phyloP scores from a whole-genome alignment of 2,113 vertebrate genomes.

The Grus americana region DNA sequence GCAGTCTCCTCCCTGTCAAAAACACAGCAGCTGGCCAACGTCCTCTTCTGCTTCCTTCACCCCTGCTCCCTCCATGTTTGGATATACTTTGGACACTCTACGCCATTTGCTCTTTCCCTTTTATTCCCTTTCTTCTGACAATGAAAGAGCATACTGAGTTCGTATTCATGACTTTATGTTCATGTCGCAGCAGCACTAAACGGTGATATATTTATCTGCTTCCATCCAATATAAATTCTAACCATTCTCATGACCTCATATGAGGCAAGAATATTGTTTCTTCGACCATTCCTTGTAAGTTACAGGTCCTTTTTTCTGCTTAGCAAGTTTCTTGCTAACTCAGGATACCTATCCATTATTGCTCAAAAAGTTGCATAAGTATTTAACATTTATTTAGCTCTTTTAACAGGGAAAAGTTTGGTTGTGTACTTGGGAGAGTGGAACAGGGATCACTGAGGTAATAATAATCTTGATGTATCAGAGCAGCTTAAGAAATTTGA shows the following conservation, averaged over 20 bases:
- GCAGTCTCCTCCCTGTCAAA: neutral
- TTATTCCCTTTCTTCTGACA: neutral
- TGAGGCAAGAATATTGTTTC: neutral
- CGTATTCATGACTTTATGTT: neutral
- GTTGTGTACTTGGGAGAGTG: neutral
- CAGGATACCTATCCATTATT: neutral
- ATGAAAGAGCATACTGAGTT: neutral
- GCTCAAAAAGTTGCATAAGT: neutral
- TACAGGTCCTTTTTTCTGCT: neutral
- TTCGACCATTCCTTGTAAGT: neutral
- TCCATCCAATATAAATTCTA: neutral
- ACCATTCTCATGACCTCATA: neutral
- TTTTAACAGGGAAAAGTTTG: neutral
- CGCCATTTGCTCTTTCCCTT: rapidly evolving
- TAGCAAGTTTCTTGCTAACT: neutral
- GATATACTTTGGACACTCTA: neutral
- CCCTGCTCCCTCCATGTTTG: neutral
- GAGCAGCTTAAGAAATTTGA: neutral
- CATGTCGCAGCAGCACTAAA: neutral
- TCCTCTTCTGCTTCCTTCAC: neutral
- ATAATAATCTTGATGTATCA: neutral
- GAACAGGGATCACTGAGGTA: neutral
- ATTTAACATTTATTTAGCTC: neutral
- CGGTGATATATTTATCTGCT: neutral
- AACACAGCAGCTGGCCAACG: neutral